phyloP scores from a whole-genome alignment of 2,113 vertebrate genomes.

The Gallinago paraguaiae region DNA sequence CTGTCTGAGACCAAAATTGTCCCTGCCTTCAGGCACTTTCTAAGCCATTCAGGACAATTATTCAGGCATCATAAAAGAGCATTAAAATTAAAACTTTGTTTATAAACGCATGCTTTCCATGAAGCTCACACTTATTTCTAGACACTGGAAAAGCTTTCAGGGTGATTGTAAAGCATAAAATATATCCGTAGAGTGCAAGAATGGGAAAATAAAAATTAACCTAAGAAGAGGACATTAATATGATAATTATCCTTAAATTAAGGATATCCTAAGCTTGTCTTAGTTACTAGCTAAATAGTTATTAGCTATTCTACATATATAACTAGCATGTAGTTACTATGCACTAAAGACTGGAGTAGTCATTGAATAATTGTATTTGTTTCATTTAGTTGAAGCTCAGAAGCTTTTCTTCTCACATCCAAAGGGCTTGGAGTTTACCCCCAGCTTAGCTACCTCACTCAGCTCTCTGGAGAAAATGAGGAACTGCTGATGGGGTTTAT shows the following conservation, averaged over 20 bases:
- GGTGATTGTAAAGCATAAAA: background rate
- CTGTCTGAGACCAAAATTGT: background rate
- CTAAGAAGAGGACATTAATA: background rate
- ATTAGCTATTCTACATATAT: background rate
- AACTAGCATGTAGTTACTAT: background rate
- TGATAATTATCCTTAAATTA: background rate
- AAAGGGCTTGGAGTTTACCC: background rate
- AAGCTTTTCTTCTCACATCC: background rate
- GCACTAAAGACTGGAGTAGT: background rate
- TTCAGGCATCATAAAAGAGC: background rate
- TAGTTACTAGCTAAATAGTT: background rate
- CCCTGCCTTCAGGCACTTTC: background rate
- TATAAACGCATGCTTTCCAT: background rate
- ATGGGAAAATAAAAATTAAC: background rate
- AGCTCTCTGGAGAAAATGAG: background rate
- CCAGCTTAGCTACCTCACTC: background rate
- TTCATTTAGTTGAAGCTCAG: background rate
- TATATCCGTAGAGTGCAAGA: background rate
- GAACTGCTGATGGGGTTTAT: slow-evolving; percentile 8
- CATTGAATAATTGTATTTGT: background rate
- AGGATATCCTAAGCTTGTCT: background rate
- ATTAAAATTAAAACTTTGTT: background rate
- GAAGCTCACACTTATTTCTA: background rate
- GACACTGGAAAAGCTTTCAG: background rate
- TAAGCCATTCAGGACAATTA: background rate